Conservation (phyloP, 2,113 vertebrate species). For the Chascanopsetta lugubris region DNA sequence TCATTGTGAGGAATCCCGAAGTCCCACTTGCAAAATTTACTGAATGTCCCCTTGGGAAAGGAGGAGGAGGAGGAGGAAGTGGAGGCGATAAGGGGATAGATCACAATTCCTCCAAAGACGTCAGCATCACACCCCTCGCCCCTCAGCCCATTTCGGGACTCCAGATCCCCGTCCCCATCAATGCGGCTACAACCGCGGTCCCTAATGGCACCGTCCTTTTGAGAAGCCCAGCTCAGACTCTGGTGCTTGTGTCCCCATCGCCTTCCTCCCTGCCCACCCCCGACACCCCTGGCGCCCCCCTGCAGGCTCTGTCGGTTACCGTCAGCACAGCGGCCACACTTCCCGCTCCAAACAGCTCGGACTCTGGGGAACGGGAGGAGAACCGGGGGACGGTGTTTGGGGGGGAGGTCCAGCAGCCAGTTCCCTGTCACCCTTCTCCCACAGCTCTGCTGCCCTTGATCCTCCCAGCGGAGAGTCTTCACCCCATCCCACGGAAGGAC, state of each 20-base stretch:
- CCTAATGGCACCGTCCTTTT: slow-evolving; percentile 78
- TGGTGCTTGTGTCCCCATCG: slow-evolving; percentile 78
- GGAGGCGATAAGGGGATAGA: slow-evolving; percentile 43
- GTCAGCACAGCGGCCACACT: slow-evolving; percentile 69
- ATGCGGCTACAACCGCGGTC: slow-evolving; percentile 78
- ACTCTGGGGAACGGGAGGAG: slow-evolving; percentile 59
- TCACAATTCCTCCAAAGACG: slow-evolving; percentile 63
- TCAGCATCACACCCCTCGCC: slow-evolving; percentile 49
- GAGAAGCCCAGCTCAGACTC: slow-evolving; percentile 74
- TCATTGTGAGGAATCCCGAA: slow-evolving; percentile 91
- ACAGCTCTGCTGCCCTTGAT: slow-evolving; percentile 90
- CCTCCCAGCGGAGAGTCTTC: slow-evolving; percentile 87
- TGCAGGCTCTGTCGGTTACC: slow-evolving; percentile 77
- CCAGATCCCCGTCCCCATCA: slow-evolving; percentile 89
- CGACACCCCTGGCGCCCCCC: slow-evolving; percentile 56
- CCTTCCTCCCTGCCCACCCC: slow-evolving; percentile 69
- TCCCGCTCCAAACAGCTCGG: slow-evolving; percentile 54
- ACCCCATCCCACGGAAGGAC: slow-evolving; percentile 90
- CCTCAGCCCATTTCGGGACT: slow-evolving; percentile 77
- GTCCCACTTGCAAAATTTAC: slow-evolving; percentile 89
- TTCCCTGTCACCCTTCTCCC: slow-evolving; percentile 91
- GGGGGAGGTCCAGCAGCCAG: slow-evolving; percentile 84
- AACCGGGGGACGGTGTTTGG: slow-evolving; percentile 59
- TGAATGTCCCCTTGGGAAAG: slow-evolving; percentile 80
- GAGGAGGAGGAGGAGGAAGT: slow-evolving; percentile 56